Conservation (phyloP, 2,797 vertebrate genomes). For the Apogon hyalosoma region DNA sequence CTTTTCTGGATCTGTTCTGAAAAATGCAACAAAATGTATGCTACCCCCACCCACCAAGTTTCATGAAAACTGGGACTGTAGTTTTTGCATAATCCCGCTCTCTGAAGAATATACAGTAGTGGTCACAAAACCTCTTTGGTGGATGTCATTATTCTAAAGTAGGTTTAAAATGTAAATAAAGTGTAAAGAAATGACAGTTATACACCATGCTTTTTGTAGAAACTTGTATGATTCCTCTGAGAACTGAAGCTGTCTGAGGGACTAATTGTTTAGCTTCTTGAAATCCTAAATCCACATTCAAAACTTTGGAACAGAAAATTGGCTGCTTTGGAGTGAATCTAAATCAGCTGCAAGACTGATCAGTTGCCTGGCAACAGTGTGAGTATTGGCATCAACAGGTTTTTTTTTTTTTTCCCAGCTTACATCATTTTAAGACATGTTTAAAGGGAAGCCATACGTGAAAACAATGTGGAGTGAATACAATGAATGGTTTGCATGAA, state of each 20-base stretch:
- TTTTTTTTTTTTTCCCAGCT: conserved; percentile 14
- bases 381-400: conserved; percentile 52
- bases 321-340: conserved; percentile 43
- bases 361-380: conserved; percentile 76
- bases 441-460: not conserved
- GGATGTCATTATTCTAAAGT: too few relatives aligned
- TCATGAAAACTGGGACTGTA: too few relatives aligned
- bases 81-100: too few relatives aligned
- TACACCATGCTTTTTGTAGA: not conserved
- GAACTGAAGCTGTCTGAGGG: not conserved
- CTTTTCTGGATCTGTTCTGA: too few relatives aligned
- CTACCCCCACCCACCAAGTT: too few relatives aligned
- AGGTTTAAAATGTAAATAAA: too few relatives aligned
- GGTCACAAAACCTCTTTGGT: too few relatives aligned
- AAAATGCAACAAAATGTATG: too few relatives aligned
- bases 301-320: conserved; percentile 38
- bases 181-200: too few relatives aligned
- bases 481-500: too few relatives aligned
- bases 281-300: conserved; percentile 9
- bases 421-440: conserved; percentile 7
- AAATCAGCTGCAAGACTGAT: conserved; percentile 38
- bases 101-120: too few relatives aligned
- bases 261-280: not conserved
- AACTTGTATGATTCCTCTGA: not conserved
- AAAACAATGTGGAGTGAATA: not conserved